phyloP scores from a whole-genome alignment of 2,113 vertebrate species.

The Ascaphus truei region DNA sequence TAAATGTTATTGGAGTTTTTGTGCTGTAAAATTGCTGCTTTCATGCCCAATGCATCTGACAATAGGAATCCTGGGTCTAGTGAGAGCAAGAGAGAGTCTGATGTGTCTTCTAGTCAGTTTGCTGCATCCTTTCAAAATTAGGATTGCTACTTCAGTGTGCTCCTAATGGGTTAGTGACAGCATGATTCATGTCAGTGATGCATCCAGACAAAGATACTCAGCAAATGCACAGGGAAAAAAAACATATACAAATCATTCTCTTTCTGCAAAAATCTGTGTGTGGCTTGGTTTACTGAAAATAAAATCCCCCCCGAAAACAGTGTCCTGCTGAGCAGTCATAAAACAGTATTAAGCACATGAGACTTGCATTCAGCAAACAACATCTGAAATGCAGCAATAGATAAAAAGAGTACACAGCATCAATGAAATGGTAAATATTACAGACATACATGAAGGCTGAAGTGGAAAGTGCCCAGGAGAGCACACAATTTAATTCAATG shows the following conservation, averaged over 20 bases:
- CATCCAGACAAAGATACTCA: conserved; percentile 35
- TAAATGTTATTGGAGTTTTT: conserved; percentile 79
- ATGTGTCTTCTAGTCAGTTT: conserved; percentile 58
- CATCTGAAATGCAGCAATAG: neutral
- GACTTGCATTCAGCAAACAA: neutral
- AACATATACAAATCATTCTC: conserved; percentile 35
- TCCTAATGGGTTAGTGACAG: conserved; percentile 53
- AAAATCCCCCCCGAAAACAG: neutral
- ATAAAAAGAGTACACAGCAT: conserved; percentile 9
- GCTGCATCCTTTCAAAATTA: conserved; percentile 51
- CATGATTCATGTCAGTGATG: conserved; percentile 44
- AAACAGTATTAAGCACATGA: neutral
- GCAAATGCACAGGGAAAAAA: conserved; percentile 30
- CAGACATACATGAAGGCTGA: neutral
- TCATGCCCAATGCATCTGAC: conserved; percentile 78
- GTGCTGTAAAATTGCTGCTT: conserved; percentile 85
- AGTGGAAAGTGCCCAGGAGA: neutral
- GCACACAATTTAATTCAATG: neutral
- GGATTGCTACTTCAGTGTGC: conserved; percentile 39
- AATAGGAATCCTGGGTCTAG: conserved; percentile 67
- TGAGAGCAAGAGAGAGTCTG: conserved; percentile 46
- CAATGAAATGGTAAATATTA: conserved; percentile 1
- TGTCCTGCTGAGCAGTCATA: conserved; percentile 17
- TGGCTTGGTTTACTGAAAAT: neutral
- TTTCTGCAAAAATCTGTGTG: conserved; percentile 21